phyloP scores from a whole-genome alignment of 2,113 vertebrate genomes.

The Cyphomyrus discorhynchus region DNA sequence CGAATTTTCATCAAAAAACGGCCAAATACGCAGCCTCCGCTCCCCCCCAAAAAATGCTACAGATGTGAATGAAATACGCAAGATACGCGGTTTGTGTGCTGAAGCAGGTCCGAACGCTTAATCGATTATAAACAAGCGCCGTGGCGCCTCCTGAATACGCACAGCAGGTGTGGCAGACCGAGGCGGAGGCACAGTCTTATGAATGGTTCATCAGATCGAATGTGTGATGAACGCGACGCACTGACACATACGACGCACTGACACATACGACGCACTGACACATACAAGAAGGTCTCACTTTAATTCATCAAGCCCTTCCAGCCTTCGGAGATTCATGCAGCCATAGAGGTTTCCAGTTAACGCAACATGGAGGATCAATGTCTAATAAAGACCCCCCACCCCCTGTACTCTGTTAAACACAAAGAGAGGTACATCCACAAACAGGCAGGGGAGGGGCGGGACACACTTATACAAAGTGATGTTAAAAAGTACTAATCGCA shows the following conservation, averaged over 20 bases:
- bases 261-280: not conserved
- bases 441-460: not conserved
- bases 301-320: slow-evolving; percentile 19
- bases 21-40: not conserved
- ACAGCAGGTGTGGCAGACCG: not conserved
- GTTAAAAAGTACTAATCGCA: not conserved
- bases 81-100: not conserved
- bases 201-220: not conserved
- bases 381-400: slow-evolving; percentile 35
- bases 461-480: not conserved
- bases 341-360: slow-evolving; percentile 1
- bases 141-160: not conserved
- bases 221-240: not conserved
- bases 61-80: not conserved
- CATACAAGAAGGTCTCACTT: not conserved
- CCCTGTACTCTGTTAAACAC: slow-evolving; percentile 7
- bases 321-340: slow-evolving; percentile 18
- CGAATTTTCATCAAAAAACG: slow-evolving; percentile 27
- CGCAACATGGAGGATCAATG: slow-evolving; percentile 33
- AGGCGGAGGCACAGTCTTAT: not conserved
- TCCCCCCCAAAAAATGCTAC: not conserved
- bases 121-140: slow-evolving; percentile 12
- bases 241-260: not conserved
- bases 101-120: not conserved
- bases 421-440: not conserved